These are phyloP conservation scores for Dinoponera quadriceps DNA, from an alignment of 1,140 invertebrate genomes.

Conservation along the genomic window DNA sequence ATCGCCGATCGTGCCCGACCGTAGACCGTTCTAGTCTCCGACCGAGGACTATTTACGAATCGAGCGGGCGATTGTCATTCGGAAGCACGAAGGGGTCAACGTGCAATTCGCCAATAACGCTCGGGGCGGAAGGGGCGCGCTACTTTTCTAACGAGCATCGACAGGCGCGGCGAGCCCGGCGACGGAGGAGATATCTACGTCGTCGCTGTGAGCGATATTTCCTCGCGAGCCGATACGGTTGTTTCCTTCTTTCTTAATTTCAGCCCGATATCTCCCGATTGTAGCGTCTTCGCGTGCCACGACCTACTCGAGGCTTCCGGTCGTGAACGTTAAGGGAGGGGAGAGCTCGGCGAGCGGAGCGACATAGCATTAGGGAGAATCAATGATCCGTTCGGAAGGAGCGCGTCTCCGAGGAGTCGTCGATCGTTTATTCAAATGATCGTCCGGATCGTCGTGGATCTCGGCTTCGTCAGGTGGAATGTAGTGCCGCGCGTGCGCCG, in stretches of 20 bases:
- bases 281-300: slow-evolving; percentile 20
- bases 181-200: slow-evolving; percentile 26
- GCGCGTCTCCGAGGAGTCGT: slow-evolving; percentile 37
- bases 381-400: slow-evolving; percentile 53
- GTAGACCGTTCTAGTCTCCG: background rate
- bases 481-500: slow-evolving; percentile 54
- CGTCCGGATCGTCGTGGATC: slow-evolving; percentile 64
- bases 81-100: slow-evolving; percentile 16
- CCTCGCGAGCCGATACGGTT: slow-evolving; percentile 7
- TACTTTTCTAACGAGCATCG: slow-evolving; percentile 36
- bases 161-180: background rate
- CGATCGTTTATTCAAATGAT: slow-evolving; percentile 74
- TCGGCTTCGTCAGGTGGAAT: slow-evolving; percentile 38
- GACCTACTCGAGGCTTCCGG: slow-evolving; percentile 40
- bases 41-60: background rate
- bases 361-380: slow-evolving; percentile 65
- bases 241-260: slow-evolving; percentile 36
- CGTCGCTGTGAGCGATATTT: slow-evolving; percentile 29
- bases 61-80: slow-evolving; percentile 8
- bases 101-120: slow-evolving; percentile 46
- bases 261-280: slow-evolving; percentile 44
- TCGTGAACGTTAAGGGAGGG: slow-evolving; percentile 14
- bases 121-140: slow-evolving; percentile 12
- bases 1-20: no score
- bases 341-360: slow-evolving; percentile 38